Evolutionary conservation across 2,113 vertebrate genomes (phyloP).

Genomic region (Rhadina sibilatrix): DNA sequence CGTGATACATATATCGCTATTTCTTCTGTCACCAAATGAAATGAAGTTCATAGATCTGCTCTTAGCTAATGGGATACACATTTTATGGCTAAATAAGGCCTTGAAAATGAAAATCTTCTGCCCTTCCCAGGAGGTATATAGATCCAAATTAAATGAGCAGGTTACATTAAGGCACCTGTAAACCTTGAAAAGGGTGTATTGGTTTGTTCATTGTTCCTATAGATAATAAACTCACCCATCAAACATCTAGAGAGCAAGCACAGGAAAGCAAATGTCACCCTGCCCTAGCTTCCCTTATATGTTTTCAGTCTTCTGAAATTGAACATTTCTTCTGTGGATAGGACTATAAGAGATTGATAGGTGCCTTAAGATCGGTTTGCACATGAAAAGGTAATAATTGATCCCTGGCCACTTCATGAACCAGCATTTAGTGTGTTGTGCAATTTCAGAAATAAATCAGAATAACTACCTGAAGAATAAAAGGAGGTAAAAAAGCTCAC

Average conservation of each 20-base stretch:
- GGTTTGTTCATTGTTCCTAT: neutral
- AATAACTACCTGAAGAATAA: constrained; percentile 17
- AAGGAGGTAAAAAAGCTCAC: neutral
- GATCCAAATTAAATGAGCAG: constrained; percentile 47
- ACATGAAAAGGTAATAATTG: constrained; percentile 9
- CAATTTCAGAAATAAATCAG: constrained; percentile 37
- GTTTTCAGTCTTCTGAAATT: neutral
- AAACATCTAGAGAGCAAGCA: neutral
- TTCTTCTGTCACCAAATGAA: constrained; percentile 34
- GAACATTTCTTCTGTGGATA: neutral
- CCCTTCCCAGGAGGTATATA: constrained; percentile 18
- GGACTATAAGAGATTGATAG: neutral
- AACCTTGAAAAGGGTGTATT: constrained; percentile 41
- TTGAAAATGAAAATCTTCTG: constrained; percentile 58
- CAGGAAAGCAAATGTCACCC: neutral
- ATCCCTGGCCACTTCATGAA: neutral
- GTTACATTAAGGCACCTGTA: constrained; percentile 27
- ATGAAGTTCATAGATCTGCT: constrained; percentile 46
- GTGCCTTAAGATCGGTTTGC: neutral
- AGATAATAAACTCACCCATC: neutral
- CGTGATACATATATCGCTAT: neutral
- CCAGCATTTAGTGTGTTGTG: neutral
- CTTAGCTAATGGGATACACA: neutral
- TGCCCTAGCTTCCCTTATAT: neutral
- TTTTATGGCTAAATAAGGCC: constrained; percentile 52